These are phyloP conservation scores for Montipora capitata DNA, from an alignment of 92 coral and sea anemone genomes.

Conservation along the genomic window DNA sequence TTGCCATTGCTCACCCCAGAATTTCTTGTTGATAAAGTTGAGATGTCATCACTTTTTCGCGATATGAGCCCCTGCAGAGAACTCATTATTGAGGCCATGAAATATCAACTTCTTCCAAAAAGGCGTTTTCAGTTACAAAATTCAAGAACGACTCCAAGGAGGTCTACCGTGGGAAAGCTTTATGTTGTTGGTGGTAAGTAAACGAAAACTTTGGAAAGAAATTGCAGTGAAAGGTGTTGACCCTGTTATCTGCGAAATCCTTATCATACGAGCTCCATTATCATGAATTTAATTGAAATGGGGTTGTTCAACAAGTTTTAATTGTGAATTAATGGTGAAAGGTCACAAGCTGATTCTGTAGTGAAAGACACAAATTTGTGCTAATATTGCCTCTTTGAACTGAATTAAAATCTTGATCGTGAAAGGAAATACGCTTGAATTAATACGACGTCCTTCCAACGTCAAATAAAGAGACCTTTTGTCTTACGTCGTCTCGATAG, in stretches of 20 bases:
- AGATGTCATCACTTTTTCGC: constrained; percentile 90
- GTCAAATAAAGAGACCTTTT: constrained; percentile 15
- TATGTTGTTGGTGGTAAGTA: constrained; percentile 96
- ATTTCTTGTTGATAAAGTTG: constrained; percentile 92
- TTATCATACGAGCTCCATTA: constrained; percentile 14
- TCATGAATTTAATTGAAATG: neutral
- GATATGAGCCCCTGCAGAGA: constrained; percentile 87
- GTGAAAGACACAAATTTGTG: too few species aligned
- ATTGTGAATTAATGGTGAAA: neutral
- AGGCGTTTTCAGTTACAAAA: constrained; percentile 88
- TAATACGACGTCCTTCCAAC: neutral
- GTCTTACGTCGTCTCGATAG: neutral
- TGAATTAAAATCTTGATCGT: neutral
- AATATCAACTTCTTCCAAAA: constrained; percentile 92
- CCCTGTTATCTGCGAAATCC: neutral
- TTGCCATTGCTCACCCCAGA: constrained; percentile 88
- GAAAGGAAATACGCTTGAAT: constrained; percentile 21
- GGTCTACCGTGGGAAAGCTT: constrained; percentile 93
- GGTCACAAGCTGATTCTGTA: neutral
- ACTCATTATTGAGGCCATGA: constrained; percentile 96
- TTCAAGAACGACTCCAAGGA: constrained; percentile 88
- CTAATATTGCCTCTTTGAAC: neutral
- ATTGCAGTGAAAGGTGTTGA: neutral
- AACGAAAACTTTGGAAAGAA: neutral
- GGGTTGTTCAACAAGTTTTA: neutral